A percentile compares a stretch with the other conserved stretches of the same genome.
Conservation (phyloP, 2,888 invertebrate genomes). For the Philopedon plagiatum region DNA sequence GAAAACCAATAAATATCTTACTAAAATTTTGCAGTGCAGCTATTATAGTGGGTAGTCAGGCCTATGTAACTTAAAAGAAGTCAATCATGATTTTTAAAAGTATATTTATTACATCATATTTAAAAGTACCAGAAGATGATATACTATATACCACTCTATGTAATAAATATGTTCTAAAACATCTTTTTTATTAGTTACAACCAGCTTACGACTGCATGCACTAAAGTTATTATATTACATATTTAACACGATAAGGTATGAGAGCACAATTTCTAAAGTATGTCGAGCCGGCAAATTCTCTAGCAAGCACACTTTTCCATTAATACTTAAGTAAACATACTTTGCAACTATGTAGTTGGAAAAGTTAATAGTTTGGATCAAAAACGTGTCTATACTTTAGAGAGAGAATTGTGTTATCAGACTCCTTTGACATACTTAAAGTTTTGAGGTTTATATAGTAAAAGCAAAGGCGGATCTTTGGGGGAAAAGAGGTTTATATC, state of each 20-base stretch:
- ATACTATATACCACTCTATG: too few relatives aligned
- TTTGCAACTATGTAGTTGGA: constrained; percentile 3
- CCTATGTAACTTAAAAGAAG: too few relatives aligned
- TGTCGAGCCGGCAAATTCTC: neutral
- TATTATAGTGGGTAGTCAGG: too few relatives aligned
- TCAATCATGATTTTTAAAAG: too few relatives aligned
- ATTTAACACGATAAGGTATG: neutral
- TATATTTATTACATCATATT: too few relatives aligned
- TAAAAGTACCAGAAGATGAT: too few relatives aligned
- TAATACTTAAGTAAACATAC: constrained; percentile 7
- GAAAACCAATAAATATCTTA: too few relatives aligned
- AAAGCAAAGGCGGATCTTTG: neutral
- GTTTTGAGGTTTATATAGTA: neutral
- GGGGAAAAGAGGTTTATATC: neutral
- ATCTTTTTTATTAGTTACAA: neutral
- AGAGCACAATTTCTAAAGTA: neutral
- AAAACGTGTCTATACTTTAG: constrained; percentile 6
- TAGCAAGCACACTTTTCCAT: neutral
- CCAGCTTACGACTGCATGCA: neutral
- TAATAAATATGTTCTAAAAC: neutral
- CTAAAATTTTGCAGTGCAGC: too few relatives aligned
- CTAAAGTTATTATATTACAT: neutral
- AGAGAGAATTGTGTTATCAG: neutral
- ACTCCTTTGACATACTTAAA: neutral
- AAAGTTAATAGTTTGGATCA: constrained; percentile 5